Evolutionary conservation across 2,797 vertebrate genomes (phyloP), one percentile per base, ranked within the genome.

Genomic region (Stomatorhinus walkeri): DNA sequence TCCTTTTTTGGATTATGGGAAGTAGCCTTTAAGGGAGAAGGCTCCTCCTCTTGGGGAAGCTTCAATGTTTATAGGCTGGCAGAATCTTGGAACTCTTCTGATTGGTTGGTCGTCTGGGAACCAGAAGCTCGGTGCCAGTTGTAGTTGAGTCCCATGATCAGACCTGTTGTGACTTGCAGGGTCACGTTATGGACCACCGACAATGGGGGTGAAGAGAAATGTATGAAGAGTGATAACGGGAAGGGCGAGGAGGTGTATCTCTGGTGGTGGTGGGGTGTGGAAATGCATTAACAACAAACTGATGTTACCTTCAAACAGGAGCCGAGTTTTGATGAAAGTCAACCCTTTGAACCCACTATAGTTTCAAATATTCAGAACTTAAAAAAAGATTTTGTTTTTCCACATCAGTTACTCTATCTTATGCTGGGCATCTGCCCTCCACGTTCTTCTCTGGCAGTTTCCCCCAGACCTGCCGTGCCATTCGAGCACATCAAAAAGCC

Each of bases 281-380:
- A 72, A 72, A 72, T 36, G 68, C 76, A 81, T 46, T 9, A 81
- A 81, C 59, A 59, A 64, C 76, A 81, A 81, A 81, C 36, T n/a
- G 36, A 81, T 46, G 76, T 81, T 81, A 81, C 76, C 40, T 19
- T 43, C 16, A 40, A 10, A 81, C 19, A 43, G 76, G 72, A 43
- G 2, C 16, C 6, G 36, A 43, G 16, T 79, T 79, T 19, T 43
- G 14, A 43, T 36, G 64, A 79, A 79, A 79, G 14, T 43, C 36
- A n/a, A 43, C 36, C 4, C 32, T 76, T 76, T 36, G 8, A 32
- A 32, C 61, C 5, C 64, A 32, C 28, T 72, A 5, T 72, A 72
- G 28, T 6, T 16, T 72, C 28, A 32, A 32, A 72, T 12, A 36
- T 72, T 72, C 64, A 72, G 64, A 36, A 32, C 64, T 72, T 68